Base-by-base conservation (phyloP, 2,888 invertebrate species). In the Corbicula japonica region DNA sequence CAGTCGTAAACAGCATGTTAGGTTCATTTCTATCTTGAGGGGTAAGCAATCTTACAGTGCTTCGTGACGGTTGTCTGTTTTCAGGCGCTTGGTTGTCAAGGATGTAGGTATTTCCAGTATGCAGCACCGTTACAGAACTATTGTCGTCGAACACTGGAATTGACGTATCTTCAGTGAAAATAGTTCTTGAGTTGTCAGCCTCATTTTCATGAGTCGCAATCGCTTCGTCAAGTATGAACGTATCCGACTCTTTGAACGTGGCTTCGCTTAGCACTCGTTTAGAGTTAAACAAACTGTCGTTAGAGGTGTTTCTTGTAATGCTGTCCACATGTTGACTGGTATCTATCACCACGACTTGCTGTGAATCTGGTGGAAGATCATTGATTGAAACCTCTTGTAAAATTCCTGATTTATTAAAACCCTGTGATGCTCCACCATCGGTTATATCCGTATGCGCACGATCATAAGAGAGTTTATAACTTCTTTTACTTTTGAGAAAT, bases 381-480 rank as follows among this genome's bases (percentile, higher is more conserved):
- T n/a, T n/a, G n/a, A n/a, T n/a, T n/a, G n/a, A n/a, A n/a, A n/a
- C n/a, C n/a, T n/a, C n/a, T n/a, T n/a, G n/a, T n/a, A n/a, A n/a
- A n/a, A n/a, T n/a, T n/a, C n/a, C n/a, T n/a, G n/a, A n/a, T n/a
- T n/a, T n/a, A n/a, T n/a, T n/a, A n/a, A n/a, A n/a, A n/a, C n/a
- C n/a, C n/a, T n/a, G n/a, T n/a, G n/a, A n/a, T n/a, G n/a, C n/a
- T 3, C 71, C 71, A 4, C 71, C 71, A 1, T 70, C 70, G 15
- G 65, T 58, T 8, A n/a, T n/a, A n/a, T n/a, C n/a, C n/a, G n/a
- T n/a, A n/a, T n/a, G n/a, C n/a, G 52, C 46, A 5, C 65, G 65
- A 34, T 79, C 74, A 52, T 79, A 79, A 15, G 60, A 61, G 32
- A 79, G 34, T 50, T 60, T 74, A 26, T 78, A 73, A 63, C 56